Base-by-base conservation (phyloP, 2,888 invertebrate species). In the Aspidiotus destructor region DNA sequence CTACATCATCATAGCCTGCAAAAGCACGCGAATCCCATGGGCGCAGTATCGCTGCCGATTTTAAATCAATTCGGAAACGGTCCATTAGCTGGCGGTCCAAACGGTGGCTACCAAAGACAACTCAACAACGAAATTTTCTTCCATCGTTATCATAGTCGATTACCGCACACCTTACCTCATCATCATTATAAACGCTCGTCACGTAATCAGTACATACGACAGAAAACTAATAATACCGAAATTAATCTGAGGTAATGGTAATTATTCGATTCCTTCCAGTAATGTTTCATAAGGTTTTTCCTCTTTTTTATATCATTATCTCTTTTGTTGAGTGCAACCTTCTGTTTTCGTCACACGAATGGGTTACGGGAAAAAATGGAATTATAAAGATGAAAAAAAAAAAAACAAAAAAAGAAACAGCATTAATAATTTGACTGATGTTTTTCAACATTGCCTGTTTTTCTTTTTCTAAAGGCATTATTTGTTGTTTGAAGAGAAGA, bases 81-180 rank as follows among this genome's bases (percentile, higher is more conserved):
- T 8, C 64, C 65, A 15, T 41, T 58, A 9, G 55, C 60, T 15
- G 65, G 65, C 40, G 61, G 42, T 13, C 57, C 44, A 11, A 65
- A 65, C 48, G 65, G 58, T 40, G 57, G 65, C n/a, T 65, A 57
- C 44, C 65, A 64, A 8, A 41, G 65, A 41, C 65, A 65, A 41
- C 54, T 57, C 10, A 57, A 17, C 48, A 65, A 58, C 48, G 57
- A 58, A 42, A 17, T 57, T 16, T 57, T 65, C 42, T 48, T 58
- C 44, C 57, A 57, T n/a, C 42, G 57, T 44, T 57, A 57, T 40
- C 57, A 58, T 28, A 16, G 48, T 15, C 55, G 65, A n/a, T 58
- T 65, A 57, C 65, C 65, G 13, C 65, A 65, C 15, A 65, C 65
- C 48, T 58, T 65, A 48, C 65, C 65, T 41, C 65, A 65, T 65